phyloP scores from a whole-genome alignment of 2,113 vertebrate genomes.

The Corythornis madagascariensis region DNA sequence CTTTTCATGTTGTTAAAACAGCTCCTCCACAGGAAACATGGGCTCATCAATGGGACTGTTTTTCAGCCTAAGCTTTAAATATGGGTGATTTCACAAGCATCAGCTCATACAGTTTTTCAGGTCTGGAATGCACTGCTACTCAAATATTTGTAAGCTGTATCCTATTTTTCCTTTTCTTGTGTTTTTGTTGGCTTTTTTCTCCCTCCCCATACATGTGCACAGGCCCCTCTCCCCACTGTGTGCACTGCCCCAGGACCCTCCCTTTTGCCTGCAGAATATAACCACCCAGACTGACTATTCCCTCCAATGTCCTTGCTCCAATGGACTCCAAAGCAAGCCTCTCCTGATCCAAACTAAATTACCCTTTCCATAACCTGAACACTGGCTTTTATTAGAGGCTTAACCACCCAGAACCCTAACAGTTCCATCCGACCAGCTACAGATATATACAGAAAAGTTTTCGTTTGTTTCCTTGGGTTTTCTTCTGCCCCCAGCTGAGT shows the following conservation, averaged over 20 bases:
- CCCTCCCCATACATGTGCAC: accelerated
- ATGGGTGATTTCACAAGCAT: not conserved
- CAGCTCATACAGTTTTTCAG: not conserved
- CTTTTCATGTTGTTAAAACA: not conserved
- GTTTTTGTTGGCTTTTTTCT: no score
- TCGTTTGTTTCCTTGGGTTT: not conserved
- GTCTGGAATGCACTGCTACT: not conserved
- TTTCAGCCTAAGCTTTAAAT: not conserved
- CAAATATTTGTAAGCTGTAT: not conserved
- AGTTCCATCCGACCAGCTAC: not conserved
- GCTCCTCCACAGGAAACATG: not conserved
- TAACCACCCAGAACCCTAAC: not conserved
- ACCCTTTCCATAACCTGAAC: not conserved
- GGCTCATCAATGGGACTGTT: not conserved
- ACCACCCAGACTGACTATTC: not conserved
- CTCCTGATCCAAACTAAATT: not conserved
- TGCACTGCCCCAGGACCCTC: not conserved
- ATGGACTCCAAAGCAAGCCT: not conserved
- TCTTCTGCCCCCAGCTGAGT: not conserved
- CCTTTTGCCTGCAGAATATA: not conserved
- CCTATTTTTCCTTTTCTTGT: not conserved
- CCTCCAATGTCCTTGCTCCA: not conserved
- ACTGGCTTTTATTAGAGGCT: not conserved
- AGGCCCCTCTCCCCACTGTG: not conserved
- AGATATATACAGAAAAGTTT: not conserved